Evolutionary conservation across 92 coral and sea anemone genomes (phyloP).

Genomic region (Phenganax subtilis): DNA sequence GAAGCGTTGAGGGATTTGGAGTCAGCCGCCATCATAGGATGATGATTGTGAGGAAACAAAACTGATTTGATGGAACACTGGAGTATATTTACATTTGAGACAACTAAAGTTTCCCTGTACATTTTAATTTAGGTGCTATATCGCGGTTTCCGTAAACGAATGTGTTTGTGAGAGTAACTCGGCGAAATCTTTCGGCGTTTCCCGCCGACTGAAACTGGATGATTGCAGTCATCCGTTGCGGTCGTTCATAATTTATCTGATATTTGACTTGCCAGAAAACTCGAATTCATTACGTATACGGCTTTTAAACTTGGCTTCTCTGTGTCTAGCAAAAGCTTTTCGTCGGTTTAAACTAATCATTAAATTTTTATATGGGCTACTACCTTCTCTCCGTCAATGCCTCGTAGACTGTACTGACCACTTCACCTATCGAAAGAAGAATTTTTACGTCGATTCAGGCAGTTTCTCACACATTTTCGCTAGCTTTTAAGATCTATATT

Average conservation of each 20-base stretch:
- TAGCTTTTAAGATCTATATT: not conserved
- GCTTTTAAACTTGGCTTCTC: no score
- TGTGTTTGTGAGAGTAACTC: conserved; percentile 14
- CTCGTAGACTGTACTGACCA: not conserved
- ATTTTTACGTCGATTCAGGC: not conserved
- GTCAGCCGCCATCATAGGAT: not conserved
- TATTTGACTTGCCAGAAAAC: no score
- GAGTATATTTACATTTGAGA: not conserved
- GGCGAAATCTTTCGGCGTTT: conserved; percentile 5
- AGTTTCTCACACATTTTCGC: not conserved
- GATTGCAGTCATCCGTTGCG: no score
- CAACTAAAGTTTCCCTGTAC: not conserved
- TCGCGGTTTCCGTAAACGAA: not conserved
- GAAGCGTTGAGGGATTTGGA: not conserved
- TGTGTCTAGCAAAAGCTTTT: no score
- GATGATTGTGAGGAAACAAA: not conserved
- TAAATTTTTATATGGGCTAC: no score
- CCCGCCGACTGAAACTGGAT: not conserved
- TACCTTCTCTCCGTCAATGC: no score
- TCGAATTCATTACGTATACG: no score
- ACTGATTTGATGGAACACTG: not conserved
- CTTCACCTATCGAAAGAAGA: not conserved
- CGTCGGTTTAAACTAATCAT: no score
- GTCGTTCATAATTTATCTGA: no score
- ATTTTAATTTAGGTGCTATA: not conserved